Conservation (phyloP, 2,113 vertebrate genomes). For the Apeltes quadracus region DNA sequence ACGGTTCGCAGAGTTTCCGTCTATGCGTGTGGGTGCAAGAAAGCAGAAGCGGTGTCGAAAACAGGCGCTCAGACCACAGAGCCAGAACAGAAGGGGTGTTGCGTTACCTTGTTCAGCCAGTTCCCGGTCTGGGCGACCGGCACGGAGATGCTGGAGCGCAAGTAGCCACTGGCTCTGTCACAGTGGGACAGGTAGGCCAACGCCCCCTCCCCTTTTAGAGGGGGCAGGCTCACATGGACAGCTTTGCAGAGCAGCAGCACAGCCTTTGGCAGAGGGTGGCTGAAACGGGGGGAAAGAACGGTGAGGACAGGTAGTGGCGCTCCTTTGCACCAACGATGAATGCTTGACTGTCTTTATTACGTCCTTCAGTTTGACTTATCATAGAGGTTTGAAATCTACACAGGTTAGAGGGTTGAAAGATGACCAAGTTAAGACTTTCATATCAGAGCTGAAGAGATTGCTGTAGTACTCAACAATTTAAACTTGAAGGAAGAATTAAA, state of each 20-base stretch:
- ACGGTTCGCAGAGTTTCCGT: neutral
- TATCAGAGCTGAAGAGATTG: neutral
- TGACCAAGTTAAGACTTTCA: neutral
- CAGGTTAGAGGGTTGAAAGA: neutral
- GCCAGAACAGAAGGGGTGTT: neutral
- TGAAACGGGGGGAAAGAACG: constrained; percentile 61
- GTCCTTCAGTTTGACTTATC: neutral
- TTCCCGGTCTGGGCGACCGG: constrained; percentile 77
- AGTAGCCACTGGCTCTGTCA: constrained; percentile 89
- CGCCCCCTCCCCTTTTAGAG: constrained; percentile 88
- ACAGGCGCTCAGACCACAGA: neutral
- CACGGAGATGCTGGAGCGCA: constrained; percentile 88
- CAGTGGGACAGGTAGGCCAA: constrained; percentile 85
- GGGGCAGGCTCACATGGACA: constrained; percentile 87
- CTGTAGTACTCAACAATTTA: neutral
- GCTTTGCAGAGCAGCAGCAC: constrained; percentile 89
- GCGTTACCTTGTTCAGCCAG: constrained; percentile 86
- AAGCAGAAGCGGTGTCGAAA: neutral
- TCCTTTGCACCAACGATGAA: neutral
- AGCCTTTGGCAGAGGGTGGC: constrained; percentile 90
- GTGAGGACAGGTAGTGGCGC: neutral
- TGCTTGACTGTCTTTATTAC: neutral
- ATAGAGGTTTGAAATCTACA: neutral
- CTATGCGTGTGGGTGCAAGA: constrained; percentile 17
- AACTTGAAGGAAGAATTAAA: neutral